Evolutionary conservation across 2,797 vertebrate genomes (phyloP), one percentile per base, ranked within the genome.

Genomic region (Enteromius viviparus): DNA sequence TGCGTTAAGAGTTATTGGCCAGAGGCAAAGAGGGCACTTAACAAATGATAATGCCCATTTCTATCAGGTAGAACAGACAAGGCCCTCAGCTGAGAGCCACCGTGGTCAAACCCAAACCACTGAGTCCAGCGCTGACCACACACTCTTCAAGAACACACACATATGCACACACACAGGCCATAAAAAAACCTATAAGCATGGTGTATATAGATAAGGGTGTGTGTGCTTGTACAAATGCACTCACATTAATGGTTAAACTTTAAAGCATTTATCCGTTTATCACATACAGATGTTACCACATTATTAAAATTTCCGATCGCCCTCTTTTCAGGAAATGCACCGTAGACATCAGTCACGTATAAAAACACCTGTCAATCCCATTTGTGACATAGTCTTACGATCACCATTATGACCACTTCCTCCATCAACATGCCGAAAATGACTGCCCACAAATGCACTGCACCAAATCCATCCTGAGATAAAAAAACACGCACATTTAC

Each of bases 1-100:
- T 90, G 89, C 93, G 93, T 95, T 95, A 95, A 95, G 94, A 95
- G 94, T 94, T 95, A 90, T 93, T 94, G 94, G 93, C 94, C 94
- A 94, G 91, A 93, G 93, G 91, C 92, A 76, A 92, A 94, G 89
- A 91, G 92, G 93, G 93, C 94, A 95, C 95, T 95, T 95, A 95
- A 95, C 95, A 95, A 95, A 94, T 93, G 91, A 93, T 94, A 93
- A 94, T 95, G 94, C 93, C 94, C 93, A 92, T 88, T 90, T 86
- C 86, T 90, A 85, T 82, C 55, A 78, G 71, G 75, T 76, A 72
- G 70, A 72, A 55, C 21, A 58, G 78, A 85, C 62, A 74, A n/a
- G 49, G 78, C 37, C 85, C 81, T 49, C 72, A 85, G 93, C 90
- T 89, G 92, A 93, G 92, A 92, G 90, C 88, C 55, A 81, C 88